Percentiles rank a stretch among this genome's conserved stretches.
These are phyloP conservation scores for Parnassius apollo DNA, from an alignment of 2,888 invertebrate genomes.

Conservation along the genomic window DNA sequence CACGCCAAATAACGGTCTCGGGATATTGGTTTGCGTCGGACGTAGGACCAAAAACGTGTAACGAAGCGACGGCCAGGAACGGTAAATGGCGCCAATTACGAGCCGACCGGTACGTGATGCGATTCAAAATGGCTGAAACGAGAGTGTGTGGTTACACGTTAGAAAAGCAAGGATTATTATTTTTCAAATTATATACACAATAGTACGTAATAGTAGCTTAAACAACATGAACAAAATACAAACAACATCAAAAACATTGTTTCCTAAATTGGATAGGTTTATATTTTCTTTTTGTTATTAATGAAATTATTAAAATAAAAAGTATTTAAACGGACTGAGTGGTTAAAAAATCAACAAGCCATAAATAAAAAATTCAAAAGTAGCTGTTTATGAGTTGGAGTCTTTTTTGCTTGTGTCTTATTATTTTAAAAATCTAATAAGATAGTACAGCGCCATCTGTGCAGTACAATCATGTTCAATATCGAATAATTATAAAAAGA, in stretches of 20 bases:
- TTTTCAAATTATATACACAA: too few species aligned
- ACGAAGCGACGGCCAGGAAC: constrained; percentile 54
- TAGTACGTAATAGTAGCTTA: too few species aligned
- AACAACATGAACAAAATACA: too few species aligned
- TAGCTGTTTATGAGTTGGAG: too few species aligned
- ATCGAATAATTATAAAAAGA: constrained; percentile 1
- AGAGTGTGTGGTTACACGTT: constrained; percentile 30
- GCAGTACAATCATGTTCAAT: neutral
- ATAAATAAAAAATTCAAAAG: too few species aligned
- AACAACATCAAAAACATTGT: too few species aligned
- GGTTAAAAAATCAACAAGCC: too few species aligned
- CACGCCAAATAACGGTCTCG: constrained; percentile 20
- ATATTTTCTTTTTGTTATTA: too few species aligned
- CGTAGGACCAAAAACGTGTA: constrained; percentile 45
- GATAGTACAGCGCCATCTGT: constrained; percentile 15
- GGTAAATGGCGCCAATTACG: constrained; percentile 78
- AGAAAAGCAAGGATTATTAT: constrained; percentile 46
- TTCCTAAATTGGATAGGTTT: too few species aligned
- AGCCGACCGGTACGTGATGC: constrained; percentile 70
- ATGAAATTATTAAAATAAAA: too few species aligned
- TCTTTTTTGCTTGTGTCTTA: too few species aligned
- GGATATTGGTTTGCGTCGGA: constrained; percentile 43
- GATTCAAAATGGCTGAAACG: constrained; percentile 58
- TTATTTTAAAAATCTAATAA: neutral
- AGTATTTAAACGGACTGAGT: too few species aligned